A percentile compares a stretch with the other conserved stretches of the same genome.
Evolutionary conservation across 1,140 invertebrate species (phyloP).

Genomic region (Geopemphigus sp.): DNA sequence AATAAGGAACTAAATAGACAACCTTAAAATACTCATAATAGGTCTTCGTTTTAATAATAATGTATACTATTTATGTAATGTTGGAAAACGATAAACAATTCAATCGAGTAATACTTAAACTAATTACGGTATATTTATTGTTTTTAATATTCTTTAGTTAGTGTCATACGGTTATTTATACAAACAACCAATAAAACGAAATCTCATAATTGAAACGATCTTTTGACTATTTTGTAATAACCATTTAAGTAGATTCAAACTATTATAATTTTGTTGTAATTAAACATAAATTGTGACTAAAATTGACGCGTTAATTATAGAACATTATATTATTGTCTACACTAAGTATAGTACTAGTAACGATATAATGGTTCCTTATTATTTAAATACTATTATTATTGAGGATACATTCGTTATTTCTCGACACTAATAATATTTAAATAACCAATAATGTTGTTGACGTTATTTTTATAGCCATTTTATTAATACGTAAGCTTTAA

Average conservation of each 20-base stretch:
- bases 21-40: conserved; percentile 4
- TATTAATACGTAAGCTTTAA: neutral
- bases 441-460: neutral
- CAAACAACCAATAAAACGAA: neutral
- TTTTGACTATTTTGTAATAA: neutral
- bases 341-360: conserved; percentile 22
- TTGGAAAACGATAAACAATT: neutral
- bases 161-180: neutral
- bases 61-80: neutral
- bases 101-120: neutral
- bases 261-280: neutral
- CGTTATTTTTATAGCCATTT: conserved; percentile 21
- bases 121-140: neutral
- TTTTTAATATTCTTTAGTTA: neutral
- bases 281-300: neutral
- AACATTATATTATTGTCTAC: neutral
- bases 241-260: neutral
- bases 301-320: neutral
- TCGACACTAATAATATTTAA: conserved; percentile 11
- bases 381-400: conserved; percentile 17
- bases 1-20: neutral
- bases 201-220: neutral
- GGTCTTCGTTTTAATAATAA: neutral
- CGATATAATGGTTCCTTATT: too few species aligned
- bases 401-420: neutral